A percentile compares a stretch with the other conserved stretches of the same genome.
Evolutionary conservation across 2,797 vertebrate genomes (phyloP).

Genomic region (Glossophaga mutica): DNA sequence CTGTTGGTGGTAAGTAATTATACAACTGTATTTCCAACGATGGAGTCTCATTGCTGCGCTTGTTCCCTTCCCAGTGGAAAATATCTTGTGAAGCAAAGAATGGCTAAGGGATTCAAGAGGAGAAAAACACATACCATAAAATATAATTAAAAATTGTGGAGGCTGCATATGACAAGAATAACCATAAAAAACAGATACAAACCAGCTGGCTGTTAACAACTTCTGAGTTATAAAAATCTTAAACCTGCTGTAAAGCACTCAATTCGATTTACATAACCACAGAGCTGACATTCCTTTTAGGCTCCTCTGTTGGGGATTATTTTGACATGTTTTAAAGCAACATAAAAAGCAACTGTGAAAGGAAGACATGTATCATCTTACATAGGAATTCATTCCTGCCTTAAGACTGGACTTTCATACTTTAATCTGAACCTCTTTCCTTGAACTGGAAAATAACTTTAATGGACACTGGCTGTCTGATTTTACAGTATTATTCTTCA

Average conservation of each 20-base stretch:
- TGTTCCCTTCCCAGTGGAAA: constrained; percentile 82
- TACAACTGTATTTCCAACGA: constrained; percentile 80
- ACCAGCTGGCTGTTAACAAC: constrained; percentile 91
- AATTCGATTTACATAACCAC: constrained; percentile 89
- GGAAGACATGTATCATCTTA: constrained; percentile 85
- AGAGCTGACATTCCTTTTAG: constrained; percentile 86
- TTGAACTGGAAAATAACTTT: constrained; percentile 76
- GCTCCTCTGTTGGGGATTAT: constrained; percentile 85
- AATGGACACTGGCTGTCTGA: constrained; percentile 73
- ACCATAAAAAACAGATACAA: constrained; percentile 90
- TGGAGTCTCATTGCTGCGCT: constrained; percentile 78
- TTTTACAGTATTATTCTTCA: constrained; percentile 76
- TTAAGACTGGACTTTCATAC: constrained; percentile 78
- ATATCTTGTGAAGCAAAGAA: constrained; percentile 83
- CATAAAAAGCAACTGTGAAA: constrained; percentile 86
- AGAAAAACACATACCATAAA: constrained; percentile 89
- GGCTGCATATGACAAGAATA: constrained; percentile 90
- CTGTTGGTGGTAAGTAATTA: constrained; percentile 81
- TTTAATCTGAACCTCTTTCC: constrained; percentile 79
- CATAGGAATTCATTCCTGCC: constrained; percentile 82
- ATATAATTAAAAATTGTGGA: constrained; percentile 91
- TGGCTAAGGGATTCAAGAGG: constrained; percentile 84
- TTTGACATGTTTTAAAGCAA: constrained; percentile 88
- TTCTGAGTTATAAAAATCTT: constrained; percentile 91
- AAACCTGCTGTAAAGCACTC: constrained; percentile 89